Percentiles rank a stretch among this genome's conserved stretches.
Evolutionary conservation across 2,113 vertebrate genomes (phyloP).

Genomic region (Hiodon tergisus): DNA sequence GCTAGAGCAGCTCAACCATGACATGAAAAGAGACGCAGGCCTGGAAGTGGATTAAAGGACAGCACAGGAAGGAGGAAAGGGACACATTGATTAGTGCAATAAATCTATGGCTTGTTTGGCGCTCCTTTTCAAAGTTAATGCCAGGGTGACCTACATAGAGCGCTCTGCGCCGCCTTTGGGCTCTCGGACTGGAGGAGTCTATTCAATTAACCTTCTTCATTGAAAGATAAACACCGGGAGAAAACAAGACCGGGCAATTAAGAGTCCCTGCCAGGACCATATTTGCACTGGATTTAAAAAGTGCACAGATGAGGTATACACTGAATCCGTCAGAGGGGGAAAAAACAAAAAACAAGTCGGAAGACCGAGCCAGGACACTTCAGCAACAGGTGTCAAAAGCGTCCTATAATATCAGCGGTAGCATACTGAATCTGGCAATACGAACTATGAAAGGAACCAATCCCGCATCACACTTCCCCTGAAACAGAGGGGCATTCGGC

Average conservation of each 20-base stretch:
- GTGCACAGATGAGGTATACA: neutral
- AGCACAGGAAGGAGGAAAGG: conserved; percentile 9
- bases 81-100: conserved; percentile 26
- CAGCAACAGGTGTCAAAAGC: neutral
- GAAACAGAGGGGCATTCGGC: too few species aligned
- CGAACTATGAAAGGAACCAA: too few species aligned
- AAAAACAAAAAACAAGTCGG: too few species aligned
- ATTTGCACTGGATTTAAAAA: conserved; percentile 23
- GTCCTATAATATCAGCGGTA: too few species aligned
- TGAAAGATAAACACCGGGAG: neutral
- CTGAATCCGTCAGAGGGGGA: neutral
- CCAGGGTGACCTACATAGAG: conserved; percentile 33
- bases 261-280: conserved; percentile 10
- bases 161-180: conserved; percentile 37
- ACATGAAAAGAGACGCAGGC: too few species aligned
- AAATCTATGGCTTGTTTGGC: conserved; percentile 23
- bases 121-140: conserved; percentile 22
- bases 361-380: neutral
- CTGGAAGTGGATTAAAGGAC: too few species aligned
- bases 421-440: too few species aligned
- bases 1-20: too few species aligned
- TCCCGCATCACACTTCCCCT: too few species aligned
- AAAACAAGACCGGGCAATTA: conserved; percentile 15
- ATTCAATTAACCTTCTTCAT: conserved; percentile 49
- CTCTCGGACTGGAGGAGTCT: conserved; percentile 32